Evolutionary conservation across 2,113 vertebrate species (phyloP).

Genomic region (Phylloscopus whistleri): DNA sequence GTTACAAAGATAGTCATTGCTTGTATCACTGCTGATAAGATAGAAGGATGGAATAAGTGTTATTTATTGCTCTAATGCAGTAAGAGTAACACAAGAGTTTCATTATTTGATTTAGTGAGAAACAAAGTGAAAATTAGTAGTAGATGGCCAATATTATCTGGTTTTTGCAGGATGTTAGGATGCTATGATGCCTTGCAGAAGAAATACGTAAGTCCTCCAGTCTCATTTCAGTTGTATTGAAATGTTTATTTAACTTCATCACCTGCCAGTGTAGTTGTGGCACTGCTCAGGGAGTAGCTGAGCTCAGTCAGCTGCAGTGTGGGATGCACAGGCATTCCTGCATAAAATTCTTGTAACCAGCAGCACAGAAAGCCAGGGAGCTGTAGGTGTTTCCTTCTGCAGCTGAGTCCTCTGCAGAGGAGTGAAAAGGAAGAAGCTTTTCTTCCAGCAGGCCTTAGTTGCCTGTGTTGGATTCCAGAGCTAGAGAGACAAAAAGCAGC

Average conservation of each 20-base stretch:
- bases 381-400: background rate
- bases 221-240: background rate
- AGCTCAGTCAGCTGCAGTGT: background rate
- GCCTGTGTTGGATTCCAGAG: background rate
- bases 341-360: background rate
- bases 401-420: background rate
- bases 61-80: background rate
- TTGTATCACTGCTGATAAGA: background rate
- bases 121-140: background rate
- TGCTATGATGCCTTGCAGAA: constrained; percentile 94
- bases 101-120: background rate
- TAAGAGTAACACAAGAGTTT: background rate
- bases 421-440: background rate
- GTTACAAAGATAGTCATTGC: background rate
- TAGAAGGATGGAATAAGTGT: background rate
- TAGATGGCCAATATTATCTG: background rate
- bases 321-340: background rate
- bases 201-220: constrained; percentile 87
- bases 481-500: background rate
- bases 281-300: background rate
- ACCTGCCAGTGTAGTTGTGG: background rate
- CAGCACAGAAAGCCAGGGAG: background rate
- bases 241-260: accelerated
- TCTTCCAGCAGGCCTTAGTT: background rate
- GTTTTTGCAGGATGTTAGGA: constrained; percentile 86